phyloP scores from a whole-genome alignment of 2,888 invertebrate species.

The Eilema depressum region DNA sequence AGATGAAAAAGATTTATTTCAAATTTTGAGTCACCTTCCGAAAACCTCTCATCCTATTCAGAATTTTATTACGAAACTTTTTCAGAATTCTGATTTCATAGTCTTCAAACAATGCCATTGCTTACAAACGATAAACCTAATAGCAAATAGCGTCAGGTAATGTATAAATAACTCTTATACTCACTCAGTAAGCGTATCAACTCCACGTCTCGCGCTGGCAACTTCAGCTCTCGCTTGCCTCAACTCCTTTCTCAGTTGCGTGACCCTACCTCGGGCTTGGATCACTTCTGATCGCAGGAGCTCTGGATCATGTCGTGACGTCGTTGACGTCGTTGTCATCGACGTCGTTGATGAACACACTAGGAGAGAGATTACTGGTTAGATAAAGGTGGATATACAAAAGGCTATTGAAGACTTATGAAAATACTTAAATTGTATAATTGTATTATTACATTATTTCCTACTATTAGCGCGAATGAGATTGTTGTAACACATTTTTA shows the following conservation, averaged over 20 bases:
- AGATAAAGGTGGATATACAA: neutral
- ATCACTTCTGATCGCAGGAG: slow-evolving; percentile 96
- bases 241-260: slow-evolving; percentile 95
- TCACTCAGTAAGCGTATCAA: slow-evolving; percentile 96
- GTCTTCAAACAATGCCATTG: neutral
- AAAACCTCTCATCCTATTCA: neutral
- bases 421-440: neutral
- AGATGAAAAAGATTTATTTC: neutral
- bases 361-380: slow-evolving; percentile 60
- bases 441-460: no score
- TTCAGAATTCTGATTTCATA: neutral
- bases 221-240: slow-evolving; percentile 97
- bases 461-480: no score
- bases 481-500: no score
- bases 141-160: neutral
- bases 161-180: slow-evolving; percentile 58
- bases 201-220: slow-evolving; percentile 96
- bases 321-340: slow-evolving; percentile 91
- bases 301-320: slow-evolving; percentile 98
- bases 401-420: neutral
- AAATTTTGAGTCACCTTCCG: neutral
- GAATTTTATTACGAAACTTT: neutral
- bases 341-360: slow-evolving; percentile 94
- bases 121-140: neutral
- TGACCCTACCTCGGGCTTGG: slow-evolving; percentile 95